Conservation (phyloP, 2,888 invertebrate species). For the Thyatira batis region DNA sequence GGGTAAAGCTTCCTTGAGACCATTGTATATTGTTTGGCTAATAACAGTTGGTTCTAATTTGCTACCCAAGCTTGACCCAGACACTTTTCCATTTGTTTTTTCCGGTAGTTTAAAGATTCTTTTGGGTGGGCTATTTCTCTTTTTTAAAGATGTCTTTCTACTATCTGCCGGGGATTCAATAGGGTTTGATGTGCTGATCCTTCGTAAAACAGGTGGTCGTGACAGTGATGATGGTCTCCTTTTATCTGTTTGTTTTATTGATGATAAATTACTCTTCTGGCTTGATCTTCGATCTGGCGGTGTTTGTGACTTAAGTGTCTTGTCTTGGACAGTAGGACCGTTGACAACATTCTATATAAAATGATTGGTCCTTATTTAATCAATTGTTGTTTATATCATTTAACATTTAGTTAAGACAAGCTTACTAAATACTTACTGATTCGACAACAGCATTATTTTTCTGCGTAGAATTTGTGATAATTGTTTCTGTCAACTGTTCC, state of each 20-base stretch:
- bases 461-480: neutral
- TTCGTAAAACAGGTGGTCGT: neutral
- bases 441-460: neutral
- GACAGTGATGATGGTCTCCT: neutral
- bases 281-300: neutral
- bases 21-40: neutral
- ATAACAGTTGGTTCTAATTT: neutral
- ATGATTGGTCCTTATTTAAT: neutral
- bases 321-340: neutral
- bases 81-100: neutral
- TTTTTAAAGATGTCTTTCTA: neutral
- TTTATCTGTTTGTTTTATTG: neutral
- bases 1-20: neutral
- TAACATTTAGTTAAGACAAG: too few relatives aligned
- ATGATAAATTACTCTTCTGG: neutral
- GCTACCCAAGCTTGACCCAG: neutral
- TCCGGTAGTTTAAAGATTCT: neutral
- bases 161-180: neutral
- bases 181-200: neutral
- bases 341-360: neutral
- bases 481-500: neutral
- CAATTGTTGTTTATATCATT: too few relatives aligned
- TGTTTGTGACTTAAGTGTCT: neutral
- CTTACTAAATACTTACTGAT: neutral
- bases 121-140: neutral